Conservation (phyloP, 2,888 invertebrate species). For the Aricia artaxerxes region DNA sequence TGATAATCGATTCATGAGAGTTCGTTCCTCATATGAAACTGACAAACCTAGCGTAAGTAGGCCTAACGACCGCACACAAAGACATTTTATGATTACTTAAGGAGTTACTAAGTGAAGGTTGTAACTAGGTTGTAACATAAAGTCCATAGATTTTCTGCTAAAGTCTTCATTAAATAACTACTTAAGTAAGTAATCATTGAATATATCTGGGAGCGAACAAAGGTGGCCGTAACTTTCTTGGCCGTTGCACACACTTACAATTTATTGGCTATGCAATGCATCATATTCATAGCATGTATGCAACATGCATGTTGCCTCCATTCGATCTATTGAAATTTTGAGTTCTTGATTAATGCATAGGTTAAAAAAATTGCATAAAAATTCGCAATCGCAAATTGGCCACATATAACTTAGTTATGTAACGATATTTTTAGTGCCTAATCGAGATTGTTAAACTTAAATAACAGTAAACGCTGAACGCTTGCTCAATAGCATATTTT, state of each 20-base stretch:
- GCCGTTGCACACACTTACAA: neutral
- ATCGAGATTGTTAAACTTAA: neutral
- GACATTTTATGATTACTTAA: no score
- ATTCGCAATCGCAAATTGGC: constrained; percentile 8
- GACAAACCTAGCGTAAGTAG: no score
- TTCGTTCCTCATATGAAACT: no score
- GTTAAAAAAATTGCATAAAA: constrained; percentile 3
- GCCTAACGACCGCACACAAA: no score
- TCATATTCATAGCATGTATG: neutral
- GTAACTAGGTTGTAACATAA: no score
- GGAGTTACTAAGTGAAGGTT: no score
- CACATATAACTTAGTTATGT: neutral
- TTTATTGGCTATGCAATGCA: neutral
- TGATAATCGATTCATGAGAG: no score
- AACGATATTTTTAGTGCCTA: neutral
- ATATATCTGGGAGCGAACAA: no score
- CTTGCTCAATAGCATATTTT: constrained; percentile 1
- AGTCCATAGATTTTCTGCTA: no score
- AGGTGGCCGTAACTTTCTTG: neutral
- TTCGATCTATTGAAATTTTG: neutral
- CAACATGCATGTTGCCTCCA: neutral
- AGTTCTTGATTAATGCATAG: neutral
- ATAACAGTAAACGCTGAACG: neutral
- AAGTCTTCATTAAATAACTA: no score
- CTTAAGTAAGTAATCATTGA: no score